Base-by-base conservation (phyloP, 1,140 invertebrate genomes). In the Cepaea nemoralis region DNA sequence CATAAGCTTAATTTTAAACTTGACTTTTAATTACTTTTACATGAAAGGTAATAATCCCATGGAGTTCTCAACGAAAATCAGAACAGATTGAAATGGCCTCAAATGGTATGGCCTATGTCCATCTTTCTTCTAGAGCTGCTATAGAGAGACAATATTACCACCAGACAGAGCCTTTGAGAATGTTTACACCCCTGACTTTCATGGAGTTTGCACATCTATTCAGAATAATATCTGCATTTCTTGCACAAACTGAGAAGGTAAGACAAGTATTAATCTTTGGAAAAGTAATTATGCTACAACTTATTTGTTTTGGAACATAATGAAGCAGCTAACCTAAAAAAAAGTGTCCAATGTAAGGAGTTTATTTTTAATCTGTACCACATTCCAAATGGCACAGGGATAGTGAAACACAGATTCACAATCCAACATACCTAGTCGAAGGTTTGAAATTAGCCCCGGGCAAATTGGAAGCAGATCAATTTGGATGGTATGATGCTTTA, bases 161-260 rank as follows among this genome's bases (percentile, higher is more conserved):
- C 82, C 85, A 89, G 86, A 88, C 77, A 77, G 86, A 89, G 59
- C 86, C 87, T 48, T 86, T 89, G 0, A 83, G 87, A 45, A 88
- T 89, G 78, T 89, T 86, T 80, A 88, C 89, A 19, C 90, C 90
- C 14, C 83, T 88, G 27, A 91, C 89, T 14, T 91, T 87, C 83
- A 85, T 88, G 85, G 90, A 91, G 84, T 89, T 91, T 86, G 86
- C 88, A 8, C 89, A 90, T 63, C 69, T 90, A 22, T 91, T 91
- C 85, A 84, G 86, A 55, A 84, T 88, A 37, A 83, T 91, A n/a
- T 83, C 86, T 78, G 88, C 87, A 0, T 86, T 85, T 71, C 88
- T 90, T 79, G 88, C 86, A 8, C 86, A 89, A 82, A 83, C 77
- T 63, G 90, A 90, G 83, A 75, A 82, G 83, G 90, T 91, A 83